Evolutionary conservation across 2,797 vertebrate genomes (phyloP).

Genomic region (Coluber constrictor): DNA sequence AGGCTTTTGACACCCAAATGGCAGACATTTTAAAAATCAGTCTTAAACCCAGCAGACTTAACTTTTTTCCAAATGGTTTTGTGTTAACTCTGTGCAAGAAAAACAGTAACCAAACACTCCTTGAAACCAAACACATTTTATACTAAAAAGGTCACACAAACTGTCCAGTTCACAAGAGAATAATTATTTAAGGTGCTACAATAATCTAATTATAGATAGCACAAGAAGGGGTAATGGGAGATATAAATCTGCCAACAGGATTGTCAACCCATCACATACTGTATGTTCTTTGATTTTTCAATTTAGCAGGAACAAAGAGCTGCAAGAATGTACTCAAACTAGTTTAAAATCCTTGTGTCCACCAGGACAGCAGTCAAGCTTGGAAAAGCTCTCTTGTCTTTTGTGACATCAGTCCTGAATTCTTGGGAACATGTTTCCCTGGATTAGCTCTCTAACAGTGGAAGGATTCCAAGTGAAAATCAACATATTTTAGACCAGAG

Average conservation of each 20-base stretch:
- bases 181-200: neutral
- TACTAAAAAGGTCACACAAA: neutral
- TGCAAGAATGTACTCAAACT: neutral
- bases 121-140: neutral
- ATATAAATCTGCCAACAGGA: neutral
- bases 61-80: neutral
- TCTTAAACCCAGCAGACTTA: neutral
- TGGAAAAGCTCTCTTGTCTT: neutral
- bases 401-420: neutral
- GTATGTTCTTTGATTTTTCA: neutral
- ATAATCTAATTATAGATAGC: neutral
- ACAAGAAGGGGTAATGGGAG: neutral
- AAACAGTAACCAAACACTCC: neutral
- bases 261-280: too few relatives aligned
- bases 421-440: neutral
- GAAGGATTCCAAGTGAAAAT: neutral
- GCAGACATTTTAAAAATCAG: neutral
- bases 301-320: neutral
- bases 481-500: neutral
- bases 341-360: neutral
- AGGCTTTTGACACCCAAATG: neutral
- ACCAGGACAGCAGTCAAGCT: neutral
- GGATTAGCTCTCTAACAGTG: neutral
- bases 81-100: neutral
- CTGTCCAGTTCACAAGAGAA: neutral